Evolutionary conservation across 2,888 invertebrate genomes (phyloP).

Genomic region (Gasteruption jaculator): DNA sequence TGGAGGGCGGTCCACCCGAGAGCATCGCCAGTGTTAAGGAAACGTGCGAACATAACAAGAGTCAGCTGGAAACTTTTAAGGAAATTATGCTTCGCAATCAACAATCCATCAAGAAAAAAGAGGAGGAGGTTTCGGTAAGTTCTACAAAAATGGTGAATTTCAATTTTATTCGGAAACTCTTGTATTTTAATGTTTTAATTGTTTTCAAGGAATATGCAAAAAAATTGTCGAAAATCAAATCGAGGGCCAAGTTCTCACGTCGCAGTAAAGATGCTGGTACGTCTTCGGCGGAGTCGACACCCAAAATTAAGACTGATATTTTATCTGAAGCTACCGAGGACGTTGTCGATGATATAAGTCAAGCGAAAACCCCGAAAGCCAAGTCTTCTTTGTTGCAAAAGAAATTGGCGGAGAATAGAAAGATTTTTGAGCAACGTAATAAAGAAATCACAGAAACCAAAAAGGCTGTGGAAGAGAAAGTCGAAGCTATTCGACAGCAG

Average conservation of each 20-base stretch:
- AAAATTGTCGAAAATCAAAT: slow-evolving; percentile 49
- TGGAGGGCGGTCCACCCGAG: slow-evolving; percentile 33
- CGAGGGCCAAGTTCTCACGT: slow-evolving; percentile 43
- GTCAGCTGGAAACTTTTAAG: slow-evolving; percentile 40
- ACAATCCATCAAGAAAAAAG: slow-evolving; percentile 43
- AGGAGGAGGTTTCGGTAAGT: slow-evolving; percentile 46
- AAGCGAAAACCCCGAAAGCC: slow-evolving; percentile 44
- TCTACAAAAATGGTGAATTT: slow-evolving; percentile 7
- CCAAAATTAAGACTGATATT: slow-evolving; percentile 28
- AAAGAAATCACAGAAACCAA: slow-evolving; percentile 48
- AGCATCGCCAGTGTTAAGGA: slow-evolving; percentile 28
- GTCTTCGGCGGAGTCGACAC: slow-evolving; percentile 31
- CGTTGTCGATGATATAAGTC: slow-evolving; percentile 37
- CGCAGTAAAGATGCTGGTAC: slow-evolving; percentile 34
- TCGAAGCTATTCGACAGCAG: slow-evolving; percentile 52
- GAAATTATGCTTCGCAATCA: slow-evolving; percentile 45
- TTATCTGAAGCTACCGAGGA: slow-evolving; percentile 27
- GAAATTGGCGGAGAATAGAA: slow-evolving; percentile 50
- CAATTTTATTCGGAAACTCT: neutral
- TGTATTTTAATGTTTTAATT: slow-evolving; percentile 12
- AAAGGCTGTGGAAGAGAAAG: slow-evolving; percentile 49
- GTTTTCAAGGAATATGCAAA: slow-evolving; percentile 50
- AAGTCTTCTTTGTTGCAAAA: slow-evolving; percentile 45
- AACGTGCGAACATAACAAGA: slow-evolving; percentile 38
- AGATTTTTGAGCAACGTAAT: slow-evolving; percentile 47